phyloP scores from a whole-genome alignment of 2,888 invertebrate species.

The Drosophila mimica region DNA sequence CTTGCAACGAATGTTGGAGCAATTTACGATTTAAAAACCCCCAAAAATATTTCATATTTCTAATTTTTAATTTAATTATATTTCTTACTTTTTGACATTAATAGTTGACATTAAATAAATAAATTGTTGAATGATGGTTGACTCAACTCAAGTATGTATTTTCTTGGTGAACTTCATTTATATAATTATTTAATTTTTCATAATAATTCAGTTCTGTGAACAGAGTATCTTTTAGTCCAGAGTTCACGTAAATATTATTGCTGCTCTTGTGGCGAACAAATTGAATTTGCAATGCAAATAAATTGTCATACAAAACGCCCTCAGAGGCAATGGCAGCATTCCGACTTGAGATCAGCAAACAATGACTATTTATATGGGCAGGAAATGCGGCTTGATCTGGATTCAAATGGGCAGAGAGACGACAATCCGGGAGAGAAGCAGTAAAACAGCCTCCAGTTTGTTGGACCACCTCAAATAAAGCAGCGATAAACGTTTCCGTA shows the following conservation, averaged over 20 bases:
- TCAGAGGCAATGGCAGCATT: conserved; percentile 30
- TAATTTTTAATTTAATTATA: too few relatives aligned
- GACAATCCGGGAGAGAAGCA: background rate
- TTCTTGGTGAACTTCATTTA: background rate
- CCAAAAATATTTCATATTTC: too few relatives aligned
- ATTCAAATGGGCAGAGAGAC: conserved; percentile 14
- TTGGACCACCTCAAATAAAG: conserved; percentile 30
- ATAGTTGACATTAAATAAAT: too few relatives aligned
- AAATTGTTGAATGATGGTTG: too few relatives aligned
- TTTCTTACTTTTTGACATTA: too few relatives aligned
- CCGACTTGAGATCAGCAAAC: conserved; percentile 44
- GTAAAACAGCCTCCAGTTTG: conserved; percentile 1
- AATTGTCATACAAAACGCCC: conserved; percentile 73
- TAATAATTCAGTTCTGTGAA: background rate
- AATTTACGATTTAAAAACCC: too few relatives aligned
- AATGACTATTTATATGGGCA: conserved; percentile 61
- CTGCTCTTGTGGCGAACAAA: conserved; percentile 41
- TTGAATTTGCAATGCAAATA: conserved; percentile 80
- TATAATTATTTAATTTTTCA: too few relatives aligned
- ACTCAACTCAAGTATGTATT: background rate
- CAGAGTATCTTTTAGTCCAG: background rate
- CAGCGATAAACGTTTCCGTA: conserved; percentile 33
- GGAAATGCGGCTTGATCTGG: conserved; percentile 51
- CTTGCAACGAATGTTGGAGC: too few relatives aligned
- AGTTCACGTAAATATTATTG: conserved; percentile 7